Evolutionary conservation across 2,113 vertebrate genomes (phyloP).

Genomic region (Heptranchias perlo): DNA sequence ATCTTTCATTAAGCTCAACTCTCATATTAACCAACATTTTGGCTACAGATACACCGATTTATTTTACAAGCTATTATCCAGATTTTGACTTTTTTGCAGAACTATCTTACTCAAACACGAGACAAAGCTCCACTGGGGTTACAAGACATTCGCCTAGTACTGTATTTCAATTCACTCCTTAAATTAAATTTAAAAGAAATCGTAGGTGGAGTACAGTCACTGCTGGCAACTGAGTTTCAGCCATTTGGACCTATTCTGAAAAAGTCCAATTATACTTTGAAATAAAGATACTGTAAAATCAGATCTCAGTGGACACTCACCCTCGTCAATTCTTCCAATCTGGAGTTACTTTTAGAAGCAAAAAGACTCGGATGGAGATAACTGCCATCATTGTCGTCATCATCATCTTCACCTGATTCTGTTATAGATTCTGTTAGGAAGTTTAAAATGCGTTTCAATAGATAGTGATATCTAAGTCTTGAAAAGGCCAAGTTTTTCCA

Average conservation of each 20-base stretch:
- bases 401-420: slow-evolving; percentile 54
- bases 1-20: slow-evolving; percentile 8
- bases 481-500: background rate
- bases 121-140: background rate
- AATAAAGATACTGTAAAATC: background rate
- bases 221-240: background rate
- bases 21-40: slow-evolving; percentile 39
- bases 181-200: background rate
- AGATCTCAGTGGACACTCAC: slow-evolving; percentile 46
- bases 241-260: background rate
- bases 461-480: background rate
- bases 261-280: background rate
- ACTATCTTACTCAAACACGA: background rate
- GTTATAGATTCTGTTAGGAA: slow-evolving; percentile 33
- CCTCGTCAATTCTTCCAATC: slow-evolving; percentile 91
- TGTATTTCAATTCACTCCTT: background rate
- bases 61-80: background rate
- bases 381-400: slow-evolving; percentile 72
- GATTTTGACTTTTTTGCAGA: background rate
- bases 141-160: background rate
- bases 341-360: slow-evolving; percentile 78
- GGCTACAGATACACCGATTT: background rate
- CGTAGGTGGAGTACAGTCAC: background rate
- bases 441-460: background rate
- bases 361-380: slow-evolving; percentile 95